These are phyloP conservation scores for Matsumyia berberina DNA, from an alignment of 2,888 invertebrate genomes.

Conservation along the genomic window DNA sequence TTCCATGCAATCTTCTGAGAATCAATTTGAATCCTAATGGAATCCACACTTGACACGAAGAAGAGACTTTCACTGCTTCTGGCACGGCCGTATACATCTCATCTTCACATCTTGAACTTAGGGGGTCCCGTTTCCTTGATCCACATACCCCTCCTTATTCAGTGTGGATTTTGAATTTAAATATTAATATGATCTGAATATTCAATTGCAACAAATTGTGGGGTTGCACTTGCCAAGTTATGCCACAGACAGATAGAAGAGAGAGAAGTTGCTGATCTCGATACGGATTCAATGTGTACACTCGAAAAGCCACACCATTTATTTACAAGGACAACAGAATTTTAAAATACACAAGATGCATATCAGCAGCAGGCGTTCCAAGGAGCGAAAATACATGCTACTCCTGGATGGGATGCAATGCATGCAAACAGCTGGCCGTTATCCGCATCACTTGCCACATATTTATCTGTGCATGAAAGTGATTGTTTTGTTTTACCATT, in stretches of 20 bases:
- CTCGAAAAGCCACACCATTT: conserved; percentile 72
- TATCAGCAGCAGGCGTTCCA: conserved; percentile 5
- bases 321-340: conserved; percentile 74
- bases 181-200: conserved; percentile 72
- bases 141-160: conserved; percentile 41
- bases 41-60: conserved; percentile 48
- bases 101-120: conserved; percentile 52
- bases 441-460: conserved; percentile 76
- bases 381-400: neutral
- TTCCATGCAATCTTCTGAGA: conserved; percentile 16
- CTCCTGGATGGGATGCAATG: conserved; percentile 48
- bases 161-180: conserved; percentile 67
- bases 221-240: conserved; percentile 34
- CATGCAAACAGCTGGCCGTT: conserved; percentile 75
- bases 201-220: conserved; percentile 70
- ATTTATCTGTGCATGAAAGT: conserved; percentile 75
- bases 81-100: conserved; percentile 22
- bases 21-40: conserved; percentile 46
- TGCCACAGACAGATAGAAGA: conserved; percentile 1
- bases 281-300: conserved; percentile 56
- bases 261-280: conserved; percentile 38
- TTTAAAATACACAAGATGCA: conserved; percentile 65
- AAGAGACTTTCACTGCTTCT: conserved; percentile 62
- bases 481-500: conserved; percentile 73
- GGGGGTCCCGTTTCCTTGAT: conserved; percentile 66